Evolutionary conservation across 92 coral and sea anemone genomes (phyloP), one percentile per base, ranked within the genome.

Genomic region (Bergia sp.): DNA sequence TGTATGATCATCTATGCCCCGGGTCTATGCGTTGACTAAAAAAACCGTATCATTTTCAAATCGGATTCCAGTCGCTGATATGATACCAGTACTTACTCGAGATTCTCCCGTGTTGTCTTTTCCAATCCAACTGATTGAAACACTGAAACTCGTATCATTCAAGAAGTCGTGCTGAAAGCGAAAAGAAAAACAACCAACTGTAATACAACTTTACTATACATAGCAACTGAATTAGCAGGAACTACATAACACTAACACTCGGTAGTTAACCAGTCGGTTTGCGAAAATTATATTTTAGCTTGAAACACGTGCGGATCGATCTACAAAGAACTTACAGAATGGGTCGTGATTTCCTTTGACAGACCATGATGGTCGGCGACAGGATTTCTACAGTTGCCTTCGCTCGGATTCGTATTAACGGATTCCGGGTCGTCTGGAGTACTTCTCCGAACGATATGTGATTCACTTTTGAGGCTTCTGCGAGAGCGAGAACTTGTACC

Each of bases 91-190:
- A 80, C 72, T 80, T 57, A 80, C 85, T 21, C 36, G 12, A 20
- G 85, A 55, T 55, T 80, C 85, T 53, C 45, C 85, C 20, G 20
- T 16, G 0, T 50, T 45, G 18, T 4, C 21, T 23, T 57, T 15
- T 55, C 85, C 85, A 55, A 80, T 18, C 85, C 85, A 80, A 80
- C 85, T 80, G 13, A 80, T 7, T 16, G 85, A 80, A 57, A 80
- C 15, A 36, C 85, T 80, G 4, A 16, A 18, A 55, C 85, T 80
- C 1, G 23, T 80, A 13, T 80, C 85, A 16, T 80, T 57, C 20
- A 2, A 3, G 72, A 80, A 53, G 5, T 55, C n/a, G 47, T 13
- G 15, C 85, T 80, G 37, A 8, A 80, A 58, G 71, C 58, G 45
- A 3, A 55, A 61, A 61, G 69, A 39, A 18, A 80, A 80, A 80